Evolutionary conservation across 2,888 invertebrate species (phyloP), one percentile per base, ranked within the genome.

Genomic region (Dryobotodes eremita): DNA sequence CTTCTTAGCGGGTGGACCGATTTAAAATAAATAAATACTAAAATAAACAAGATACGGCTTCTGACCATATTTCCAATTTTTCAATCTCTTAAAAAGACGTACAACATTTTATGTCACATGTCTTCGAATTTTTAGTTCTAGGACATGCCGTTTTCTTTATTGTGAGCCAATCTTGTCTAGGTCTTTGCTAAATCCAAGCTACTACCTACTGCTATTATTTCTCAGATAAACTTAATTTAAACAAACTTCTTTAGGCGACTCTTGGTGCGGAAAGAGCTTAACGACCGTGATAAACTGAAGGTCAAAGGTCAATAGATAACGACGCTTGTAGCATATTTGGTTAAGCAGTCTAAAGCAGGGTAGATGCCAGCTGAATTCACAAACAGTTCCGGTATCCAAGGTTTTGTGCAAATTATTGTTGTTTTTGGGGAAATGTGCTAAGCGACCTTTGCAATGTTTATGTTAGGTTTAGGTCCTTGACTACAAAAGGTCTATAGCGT

Each of bases 321-420:
- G 50, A 61, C 55, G 79, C 48, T 82, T 61, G 73, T 71, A 78
- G 71, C 78, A 79, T 83, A 70, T 70, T 79, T 59, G 53, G 57
- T n/a, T 50, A 79, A 64, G 48, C 77, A 53, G 20, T 26, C 42
- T 50, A 36, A 68, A 68, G 61, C 42, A 48, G 50, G 73, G 66
- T 50, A 68, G 55, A 26, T 68, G 57, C 71, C 23, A 46, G 31
- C 73, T 73, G 82, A 83, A 82, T 79, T 69, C n/a, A 79, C 70
- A 83, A 82, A 71, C 46, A 82, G 78, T 68, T 71, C 57, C 61
- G 46, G 62, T 62, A 62, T 20, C 26, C 71, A 62, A 71, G 82
- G 77, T 71, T 66, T 26, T 48, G 48, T 62, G 26, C 48, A 55
- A 42, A 3, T 36, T 50, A 26, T 62, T 59, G n/a, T 75, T 26